Conservation (phyloP, 2,113 vertebrate species). For the Cephalopterus ornatus region DNA sequence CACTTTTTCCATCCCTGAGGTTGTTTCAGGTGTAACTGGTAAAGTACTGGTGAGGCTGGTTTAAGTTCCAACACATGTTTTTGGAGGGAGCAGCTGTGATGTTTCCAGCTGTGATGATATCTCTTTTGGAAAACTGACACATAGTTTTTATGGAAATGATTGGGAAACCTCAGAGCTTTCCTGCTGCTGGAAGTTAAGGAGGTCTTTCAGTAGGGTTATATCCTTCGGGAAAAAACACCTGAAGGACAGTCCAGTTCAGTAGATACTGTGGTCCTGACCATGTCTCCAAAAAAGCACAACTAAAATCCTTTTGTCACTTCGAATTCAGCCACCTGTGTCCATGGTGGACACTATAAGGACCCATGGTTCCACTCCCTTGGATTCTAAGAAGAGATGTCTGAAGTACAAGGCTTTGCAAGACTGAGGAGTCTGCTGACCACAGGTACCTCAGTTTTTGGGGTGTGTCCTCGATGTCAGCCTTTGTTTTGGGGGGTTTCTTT, state of each 20-base stretch:
- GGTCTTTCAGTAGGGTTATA: accelerated
- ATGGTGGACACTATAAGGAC: background rate
- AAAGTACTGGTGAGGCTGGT: background rate
- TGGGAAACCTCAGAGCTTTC: background rate
- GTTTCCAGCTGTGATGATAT: background rate
- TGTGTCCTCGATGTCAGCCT: background rate
- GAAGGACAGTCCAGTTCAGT: background rate
- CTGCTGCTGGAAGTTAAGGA: background rate
- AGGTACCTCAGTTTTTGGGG: background rate
- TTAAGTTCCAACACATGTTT: background rate
- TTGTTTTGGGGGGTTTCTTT: background rate
- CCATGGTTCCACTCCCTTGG: background rate
- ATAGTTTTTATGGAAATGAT: background rate
- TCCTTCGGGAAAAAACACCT: background rate
- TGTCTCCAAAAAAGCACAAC: background rate
- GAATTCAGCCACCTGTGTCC: background rate
- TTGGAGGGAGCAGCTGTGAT: background rate
- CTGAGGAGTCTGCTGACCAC: background rate
- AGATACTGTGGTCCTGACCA: background rate
- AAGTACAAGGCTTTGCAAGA: background rate
- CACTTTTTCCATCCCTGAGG: background rate
- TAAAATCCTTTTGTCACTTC: background rate
- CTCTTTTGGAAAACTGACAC: background rate
- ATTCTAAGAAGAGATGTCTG: background rate
- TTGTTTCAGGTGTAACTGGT: background rate